phyloP scores from a whole-genome alignment of 2,888 invertebrate species.

The Pimpla rufipes region DNA sequence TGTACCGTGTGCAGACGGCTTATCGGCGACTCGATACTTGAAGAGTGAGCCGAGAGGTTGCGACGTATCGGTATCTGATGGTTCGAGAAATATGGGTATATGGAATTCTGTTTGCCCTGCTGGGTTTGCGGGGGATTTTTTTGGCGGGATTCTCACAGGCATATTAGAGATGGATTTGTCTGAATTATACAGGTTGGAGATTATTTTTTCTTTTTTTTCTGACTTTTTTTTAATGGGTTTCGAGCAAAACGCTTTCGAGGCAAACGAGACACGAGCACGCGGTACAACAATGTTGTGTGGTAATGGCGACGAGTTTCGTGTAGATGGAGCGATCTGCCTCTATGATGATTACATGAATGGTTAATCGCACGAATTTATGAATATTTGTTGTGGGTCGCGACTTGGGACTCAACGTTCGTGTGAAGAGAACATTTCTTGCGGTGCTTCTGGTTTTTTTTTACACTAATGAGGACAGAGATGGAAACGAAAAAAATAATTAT shows the following conservation, averaged over 20 bases:
- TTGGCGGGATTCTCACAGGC: slow-evolving; percentile 18
- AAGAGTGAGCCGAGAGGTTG: background rate
- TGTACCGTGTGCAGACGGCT: slow-evolving; percentile 25
- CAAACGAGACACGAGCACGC: slow-evolving; percentile 8
- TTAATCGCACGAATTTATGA: slow-evolving; percentile 47
- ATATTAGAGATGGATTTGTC: background rate
- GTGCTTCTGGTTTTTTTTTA: slow-evolving; percentile 3
- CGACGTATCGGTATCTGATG: slow-evolving; percentile 19
- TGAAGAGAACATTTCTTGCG: slow-evolving; percentile 29
- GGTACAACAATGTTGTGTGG: background rate
- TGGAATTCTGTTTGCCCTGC: background rate
- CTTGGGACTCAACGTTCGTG: slow-evolving; percentile 23
- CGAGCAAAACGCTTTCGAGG: slow-evolving; percentile 7
- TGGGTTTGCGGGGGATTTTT: background rate
- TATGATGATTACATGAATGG: slow-evolving; percentile 25
- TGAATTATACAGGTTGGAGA: slow-evolving; percentile 22
- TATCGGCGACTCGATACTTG: slow-evolving; percentile 36
- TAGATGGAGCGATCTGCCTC: background rate
- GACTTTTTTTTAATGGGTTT: background rate
- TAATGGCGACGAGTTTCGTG: slow-evolving; percentile 6
- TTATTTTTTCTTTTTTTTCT: background rate
- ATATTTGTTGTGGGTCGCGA: slow-evolving; percentile 5
- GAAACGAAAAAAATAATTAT: background rate
- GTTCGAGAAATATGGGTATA: slow-evolving; percentile 34
- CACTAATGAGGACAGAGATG: slow-evolving; percentile 4